These are phyloP conservation scores for Amphibalanus amphitrite DNA, from an alignment of 1,140 invertebrate species.

Conservation along the genomic window DNA sequence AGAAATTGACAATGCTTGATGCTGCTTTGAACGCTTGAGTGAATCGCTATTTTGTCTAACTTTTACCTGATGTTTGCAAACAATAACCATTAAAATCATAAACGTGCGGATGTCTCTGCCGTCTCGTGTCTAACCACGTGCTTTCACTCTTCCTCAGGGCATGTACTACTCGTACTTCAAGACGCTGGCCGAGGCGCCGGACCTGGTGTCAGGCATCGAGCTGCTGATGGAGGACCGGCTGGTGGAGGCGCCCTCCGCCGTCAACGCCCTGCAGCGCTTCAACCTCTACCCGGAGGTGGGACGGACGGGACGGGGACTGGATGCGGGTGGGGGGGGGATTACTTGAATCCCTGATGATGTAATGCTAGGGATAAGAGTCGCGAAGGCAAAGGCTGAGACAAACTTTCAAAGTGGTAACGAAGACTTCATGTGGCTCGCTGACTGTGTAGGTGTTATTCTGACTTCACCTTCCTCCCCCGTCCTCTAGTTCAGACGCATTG, in stretches of 20 bases:
- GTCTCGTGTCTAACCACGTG: background rate
- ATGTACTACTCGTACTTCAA: slow-evolving; percentile 80
- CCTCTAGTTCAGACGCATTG: too few species aligned
- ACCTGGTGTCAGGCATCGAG: slow-evolving; percentile 40
- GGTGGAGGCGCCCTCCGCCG: slow-evolving; percentile 57
- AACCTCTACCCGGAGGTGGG: slow-evolving; percentile 64
- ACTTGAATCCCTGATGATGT: too few species aligned
- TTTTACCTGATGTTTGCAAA: background rate
- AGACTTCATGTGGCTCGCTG: too few species aligned
- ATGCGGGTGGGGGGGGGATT: too few species aligned
- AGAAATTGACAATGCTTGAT: too few species aligned
- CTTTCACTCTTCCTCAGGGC: slow-evolving; percentile 36
- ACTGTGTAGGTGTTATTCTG: too few species aligned
- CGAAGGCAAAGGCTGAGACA: too few species aligned
- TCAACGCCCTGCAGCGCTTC: slow-evolving; percentile 63
- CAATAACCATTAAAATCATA: background rate
- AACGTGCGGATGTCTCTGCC: background rate
- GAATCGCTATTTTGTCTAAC: background rate
- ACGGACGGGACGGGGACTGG: too few species aligned
- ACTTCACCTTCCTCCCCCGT: too few species aligned
- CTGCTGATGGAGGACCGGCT: slow-evolving; percentile 50
- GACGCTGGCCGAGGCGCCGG: slow-evolving; percentile 46
- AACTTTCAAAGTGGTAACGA: too few species aligned
- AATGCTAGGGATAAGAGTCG: too few species aligned
- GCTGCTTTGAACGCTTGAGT: too few species aligned